phyloP scores from a whole-genome alignment of 2,888 invertebrate species.

The Ptycholaimellus sp. region DNA sequence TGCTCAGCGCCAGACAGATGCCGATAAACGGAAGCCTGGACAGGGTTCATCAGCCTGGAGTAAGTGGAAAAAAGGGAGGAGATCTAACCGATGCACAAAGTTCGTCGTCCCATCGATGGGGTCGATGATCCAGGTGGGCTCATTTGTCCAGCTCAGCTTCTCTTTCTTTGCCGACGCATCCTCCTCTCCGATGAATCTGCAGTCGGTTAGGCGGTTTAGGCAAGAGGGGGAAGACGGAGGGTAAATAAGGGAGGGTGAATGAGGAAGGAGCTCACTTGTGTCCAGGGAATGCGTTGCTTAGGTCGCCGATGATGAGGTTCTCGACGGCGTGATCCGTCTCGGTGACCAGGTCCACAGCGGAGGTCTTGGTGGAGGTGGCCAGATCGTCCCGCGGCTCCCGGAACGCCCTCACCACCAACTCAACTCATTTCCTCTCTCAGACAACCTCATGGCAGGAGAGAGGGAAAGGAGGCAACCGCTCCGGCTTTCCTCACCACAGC shows the following conservation, averaged over 20 bases:
- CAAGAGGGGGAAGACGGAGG: too few species aligned
- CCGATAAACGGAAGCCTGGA: conserved; percentile 22
- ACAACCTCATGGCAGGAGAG: too few species aligned
- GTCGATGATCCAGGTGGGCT: conserved; percentile 89
- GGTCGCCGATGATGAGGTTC: conserved; percentile 45
- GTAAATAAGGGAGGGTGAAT: not conserved
- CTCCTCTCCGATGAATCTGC: conserved; percentile 77
- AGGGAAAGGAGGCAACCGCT: too few species aligned
- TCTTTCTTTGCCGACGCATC: conserved; percentile 30
- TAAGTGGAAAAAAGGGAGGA: not conserved
- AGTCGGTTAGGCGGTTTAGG: not conserved
- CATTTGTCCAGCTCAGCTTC: conserved; percentile 48
- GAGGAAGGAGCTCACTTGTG: conserved; percentile 25
- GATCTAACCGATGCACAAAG: conserved; percentile 44
- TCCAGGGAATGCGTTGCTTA: conserved; percentile 26
- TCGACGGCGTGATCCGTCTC: conserved; percentile 60
- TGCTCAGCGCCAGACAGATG: conserved; percentile 23
- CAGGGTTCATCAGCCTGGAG: not conserved
- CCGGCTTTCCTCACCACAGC: too few species aligned
- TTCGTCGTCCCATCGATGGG: conserved; percentile 97
- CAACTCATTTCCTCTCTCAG: too few species aligned
- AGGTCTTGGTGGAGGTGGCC: conserved; percentile 45
- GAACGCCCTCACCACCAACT: conserved; percentile 8
- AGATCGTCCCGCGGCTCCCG: conserved; percentile 30
- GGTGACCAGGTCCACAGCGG: conserved; percentile 66